Evolutionary conservation across 1,140 invertebrate species (phyloP).

Genomic region (Formica selysi): DNA sequence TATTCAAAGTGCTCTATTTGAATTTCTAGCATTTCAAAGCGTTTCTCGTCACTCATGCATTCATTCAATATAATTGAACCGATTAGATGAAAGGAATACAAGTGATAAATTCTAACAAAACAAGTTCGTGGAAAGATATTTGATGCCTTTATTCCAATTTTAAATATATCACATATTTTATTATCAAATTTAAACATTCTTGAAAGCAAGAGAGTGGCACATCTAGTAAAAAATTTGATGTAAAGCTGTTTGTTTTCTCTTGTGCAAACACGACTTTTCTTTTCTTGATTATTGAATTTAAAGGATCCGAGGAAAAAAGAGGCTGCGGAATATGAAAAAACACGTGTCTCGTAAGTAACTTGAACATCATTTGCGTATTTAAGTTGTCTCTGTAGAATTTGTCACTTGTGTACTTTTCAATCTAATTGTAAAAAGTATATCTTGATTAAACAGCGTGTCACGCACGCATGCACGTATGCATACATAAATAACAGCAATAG

Average conservation of each 20-base stretch:
- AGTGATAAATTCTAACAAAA: constrained; percentile 13
- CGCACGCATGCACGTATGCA: not conserved
- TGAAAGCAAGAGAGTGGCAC: not conserved
- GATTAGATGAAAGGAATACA: constrained; percentile 38
- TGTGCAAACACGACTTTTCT: constrained; percentile 1
- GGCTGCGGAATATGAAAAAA: not conserved
- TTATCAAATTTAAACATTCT: constrained; percentile 18
- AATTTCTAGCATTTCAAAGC: constrained; percentile 13
- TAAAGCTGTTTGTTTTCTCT: constrained; percentile 12
- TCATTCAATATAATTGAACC: constrained; percentile 42
- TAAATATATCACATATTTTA: not conserved
- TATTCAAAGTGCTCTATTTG: constrained; percentile 23
- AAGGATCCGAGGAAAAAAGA: not conserved
- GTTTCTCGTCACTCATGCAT: not conserved
- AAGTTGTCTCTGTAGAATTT: constrained; percentile 1
- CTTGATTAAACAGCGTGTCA: not conserved
- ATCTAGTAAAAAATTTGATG: not conserved
- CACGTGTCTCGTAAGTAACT: not conserved
- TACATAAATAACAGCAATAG: no score
- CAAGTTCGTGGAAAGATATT: not conserved
- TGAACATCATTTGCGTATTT: constrained; percentile 27
- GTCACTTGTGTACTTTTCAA: not conserved
- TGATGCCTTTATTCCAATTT: not conserved
- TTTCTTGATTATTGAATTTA: constrained; percentile 7
- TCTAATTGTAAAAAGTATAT: no score